Evolutionary conservation across 2,113 vertebrate species (phyloP).

Genomic region (Serinus canaria): DNA sequence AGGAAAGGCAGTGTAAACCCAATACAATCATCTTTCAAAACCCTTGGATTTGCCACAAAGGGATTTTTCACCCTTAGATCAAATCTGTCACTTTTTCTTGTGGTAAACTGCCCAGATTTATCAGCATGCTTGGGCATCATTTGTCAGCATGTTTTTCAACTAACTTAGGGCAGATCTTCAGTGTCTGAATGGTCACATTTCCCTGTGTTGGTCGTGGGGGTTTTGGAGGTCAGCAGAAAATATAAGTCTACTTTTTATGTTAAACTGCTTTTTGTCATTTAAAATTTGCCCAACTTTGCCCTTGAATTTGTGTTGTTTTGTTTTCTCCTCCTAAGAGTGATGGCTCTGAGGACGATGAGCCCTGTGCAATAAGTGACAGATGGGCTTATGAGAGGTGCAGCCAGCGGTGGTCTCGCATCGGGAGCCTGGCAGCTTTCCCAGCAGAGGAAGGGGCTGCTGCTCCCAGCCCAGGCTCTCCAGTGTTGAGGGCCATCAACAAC

Average conservation of each 20-base stretch:
- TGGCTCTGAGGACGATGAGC: conserved; percentile 79
- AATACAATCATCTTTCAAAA: neutral
- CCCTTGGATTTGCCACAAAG: neutral
- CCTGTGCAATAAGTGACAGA: conserved; percentile 83
- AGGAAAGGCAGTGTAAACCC: neutral
- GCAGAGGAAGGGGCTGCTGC: neutral
- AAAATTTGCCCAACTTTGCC: neutral
- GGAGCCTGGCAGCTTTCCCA: conserved; percentile 31
- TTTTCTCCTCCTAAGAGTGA: conserved; percentile 68
- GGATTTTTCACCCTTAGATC: neutral
- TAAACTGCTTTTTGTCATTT: neutral
- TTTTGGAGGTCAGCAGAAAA: neutral
- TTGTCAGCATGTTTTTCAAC: neutral
- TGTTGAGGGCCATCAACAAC: neutral
- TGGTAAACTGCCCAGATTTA: neutral
- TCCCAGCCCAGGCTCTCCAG: neutral
- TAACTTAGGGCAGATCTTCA: neutral
- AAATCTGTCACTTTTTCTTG: neutral
- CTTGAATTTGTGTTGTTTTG: neutral
- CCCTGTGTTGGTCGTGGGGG: neutral
- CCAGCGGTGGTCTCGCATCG: conserved; percentile 75
- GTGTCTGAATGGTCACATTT: neutral
- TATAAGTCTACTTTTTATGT: neutral
- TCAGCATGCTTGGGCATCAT: neutral
- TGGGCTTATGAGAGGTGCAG: conserved; percentile 80